Evolutionary conservation across 2,797 vertebrate genomes (phyloP).

Genomic region (Sebastes kiyomatsui): DNA sequence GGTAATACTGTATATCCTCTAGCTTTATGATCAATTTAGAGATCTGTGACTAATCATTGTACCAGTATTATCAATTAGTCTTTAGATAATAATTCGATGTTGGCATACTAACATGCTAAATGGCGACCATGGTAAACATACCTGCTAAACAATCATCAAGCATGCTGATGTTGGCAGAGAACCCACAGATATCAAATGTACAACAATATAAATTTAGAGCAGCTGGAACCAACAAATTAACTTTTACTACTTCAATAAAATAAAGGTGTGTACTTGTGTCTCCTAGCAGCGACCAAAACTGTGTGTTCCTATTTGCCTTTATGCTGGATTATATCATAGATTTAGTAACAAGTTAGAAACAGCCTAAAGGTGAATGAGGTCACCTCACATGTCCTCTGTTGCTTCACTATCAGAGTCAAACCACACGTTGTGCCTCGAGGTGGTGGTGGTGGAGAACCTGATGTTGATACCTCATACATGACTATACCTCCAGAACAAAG

Average conservation of each 20-base stretch:
- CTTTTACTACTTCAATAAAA: neutral
- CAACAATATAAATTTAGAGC: neutral
- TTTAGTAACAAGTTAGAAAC: slow-evolving; percentile 4
- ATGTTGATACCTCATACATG: slow-evolving; percentile 43
- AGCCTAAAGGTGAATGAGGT: slow-evolving; percentile 31
- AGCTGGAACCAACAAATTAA: neutral
- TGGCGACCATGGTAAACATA: too few species aligned
- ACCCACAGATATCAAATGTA: neutral
- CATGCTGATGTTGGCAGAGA: too few species aligned
- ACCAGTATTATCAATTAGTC: neutral
- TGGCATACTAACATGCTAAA: neutral
- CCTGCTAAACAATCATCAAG: too few species aligned
- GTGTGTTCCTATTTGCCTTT: neutral
- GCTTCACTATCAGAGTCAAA: neutral
- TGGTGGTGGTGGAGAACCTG: slow-evolving; percentile 4
- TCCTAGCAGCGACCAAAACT: neutral
- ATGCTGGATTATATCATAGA: slow-evolving; percentile 4
- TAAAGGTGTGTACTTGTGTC: neutral
- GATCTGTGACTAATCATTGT: neutral
- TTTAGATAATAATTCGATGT: neutral
- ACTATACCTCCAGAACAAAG: slow-evolving; percentile 42
- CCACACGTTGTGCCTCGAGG: neutral
- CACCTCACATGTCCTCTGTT: slow-evolving; percentile 22
- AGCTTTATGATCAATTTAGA: neutral
- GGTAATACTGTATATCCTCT: neutral